These are phyloP conservation scores for Rhea americana DNA, from an alignment of 2,113 vertebrate species.

Conservation along the genomic window DNA sequence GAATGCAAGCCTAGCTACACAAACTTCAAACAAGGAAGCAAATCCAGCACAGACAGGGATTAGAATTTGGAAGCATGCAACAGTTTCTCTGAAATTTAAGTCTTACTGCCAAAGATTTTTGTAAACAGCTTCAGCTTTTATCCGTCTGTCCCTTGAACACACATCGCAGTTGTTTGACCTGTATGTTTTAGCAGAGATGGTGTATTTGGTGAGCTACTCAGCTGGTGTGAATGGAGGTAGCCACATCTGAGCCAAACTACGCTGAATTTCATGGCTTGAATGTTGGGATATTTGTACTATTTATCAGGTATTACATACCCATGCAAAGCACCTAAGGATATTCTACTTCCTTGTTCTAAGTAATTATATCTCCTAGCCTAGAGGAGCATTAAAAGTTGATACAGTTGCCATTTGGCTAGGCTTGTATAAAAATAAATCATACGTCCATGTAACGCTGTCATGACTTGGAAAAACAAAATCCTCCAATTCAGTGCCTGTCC, in stretches of 20 bases:
- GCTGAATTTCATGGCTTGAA: neutral
- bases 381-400: neutral
- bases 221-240: accelerated
- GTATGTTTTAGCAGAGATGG: neutral
- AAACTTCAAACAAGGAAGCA: accelerated
- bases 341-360: neutral
- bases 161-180: neutral
- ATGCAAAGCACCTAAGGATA: neutral
- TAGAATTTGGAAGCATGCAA: neutral
- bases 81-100: neutral
- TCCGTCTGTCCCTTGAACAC: conserved; percentile 6
- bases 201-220: neutral
- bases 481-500: neutral
- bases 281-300: neutral
- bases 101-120: neutral
- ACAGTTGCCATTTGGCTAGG: neutral
- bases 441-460: neutral
- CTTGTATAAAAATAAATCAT: neutral
- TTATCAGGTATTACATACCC: no score
- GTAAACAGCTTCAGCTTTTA: conserved; percentile 20
- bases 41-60: neutral
- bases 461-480: neutral
- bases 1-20: neutral
- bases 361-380: neutral
- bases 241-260: neutral